These are phyloP conservation scores for Iguana delicatissima DNA, from an alignment of 2,797 vertebrate species.

Conservation along the genomic window DNA sequence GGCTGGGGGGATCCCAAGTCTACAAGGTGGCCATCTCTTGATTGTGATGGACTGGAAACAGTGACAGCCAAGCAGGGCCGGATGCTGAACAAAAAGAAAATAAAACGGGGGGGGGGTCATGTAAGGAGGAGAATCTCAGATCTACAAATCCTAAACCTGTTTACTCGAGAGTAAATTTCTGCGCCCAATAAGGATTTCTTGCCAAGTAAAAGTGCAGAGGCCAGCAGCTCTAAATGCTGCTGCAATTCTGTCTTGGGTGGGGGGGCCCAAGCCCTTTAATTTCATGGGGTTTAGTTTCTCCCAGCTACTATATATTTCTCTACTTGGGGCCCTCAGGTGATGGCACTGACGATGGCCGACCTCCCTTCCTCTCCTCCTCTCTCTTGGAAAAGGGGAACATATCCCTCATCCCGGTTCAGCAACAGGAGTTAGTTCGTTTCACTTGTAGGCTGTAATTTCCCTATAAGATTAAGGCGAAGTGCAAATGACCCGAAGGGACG, in stretches of 20 bases:
- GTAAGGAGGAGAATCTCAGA: not conserved
- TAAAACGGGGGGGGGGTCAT: too few relatives aligned
- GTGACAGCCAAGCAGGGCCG: too few relatives aligned
- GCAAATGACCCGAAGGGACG: constrained; percentile 80
- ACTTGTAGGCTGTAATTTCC: constrained; percentile 58
- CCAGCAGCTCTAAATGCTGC: not conserved
- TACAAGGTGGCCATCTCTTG: not conserved
- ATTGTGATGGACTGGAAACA: not conserved
- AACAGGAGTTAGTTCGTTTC: constrained; percentile 46
- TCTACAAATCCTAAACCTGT: too few relatives aligned
- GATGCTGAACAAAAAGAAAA: not conserved
- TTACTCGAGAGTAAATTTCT: not conserved
- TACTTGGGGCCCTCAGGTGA: too few relatives aligned
- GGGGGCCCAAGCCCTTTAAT: too few relatives aligned
- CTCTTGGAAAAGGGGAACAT: constrained; percentile 39
- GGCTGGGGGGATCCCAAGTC: not conserved
- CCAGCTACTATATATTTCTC: too few relatives aligned
- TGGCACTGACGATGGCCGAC: too few relatives aligned
- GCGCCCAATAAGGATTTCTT: not conserved
- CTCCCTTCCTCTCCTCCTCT: constrained; percentile 34
- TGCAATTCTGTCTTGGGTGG: not conserved
- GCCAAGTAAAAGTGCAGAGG: not conserved
- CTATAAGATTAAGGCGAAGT: constrained; percentile 77
- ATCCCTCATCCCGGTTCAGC: constrained; percentile 38
- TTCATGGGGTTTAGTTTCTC: not conserved